Percentiles rank a stretch among this genome's conserved stretches.
Conservation (phyloP, 2,797 vertebrate genomes). For the Mallotus villosus region DNA sequence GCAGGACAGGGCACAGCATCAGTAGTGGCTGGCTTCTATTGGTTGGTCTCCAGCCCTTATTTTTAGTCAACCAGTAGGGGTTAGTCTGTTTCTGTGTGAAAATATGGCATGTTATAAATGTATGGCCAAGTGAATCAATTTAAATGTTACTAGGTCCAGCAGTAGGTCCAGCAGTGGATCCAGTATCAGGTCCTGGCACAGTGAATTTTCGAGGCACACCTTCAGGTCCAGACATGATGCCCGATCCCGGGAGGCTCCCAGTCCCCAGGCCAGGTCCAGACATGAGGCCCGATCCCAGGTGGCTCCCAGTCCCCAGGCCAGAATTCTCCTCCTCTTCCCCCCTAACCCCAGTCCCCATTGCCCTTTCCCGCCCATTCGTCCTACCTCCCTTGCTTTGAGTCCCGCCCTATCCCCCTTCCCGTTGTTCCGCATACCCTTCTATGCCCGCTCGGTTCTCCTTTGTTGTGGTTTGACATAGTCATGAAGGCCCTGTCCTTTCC, state of each 20-base stretch:
- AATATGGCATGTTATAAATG: slow-evolving; percentile 5
- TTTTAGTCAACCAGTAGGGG: slow-evolving; percentile 20
- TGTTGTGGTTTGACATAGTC: too few relatives aligned
- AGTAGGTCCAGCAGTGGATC: slow-evolving; percentile 24
- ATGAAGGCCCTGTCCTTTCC: too few relatives aligned
- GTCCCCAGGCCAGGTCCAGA: background rate
- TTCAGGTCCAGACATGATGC: background rate
- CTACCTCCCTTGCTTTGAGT: too few relatives aligned
- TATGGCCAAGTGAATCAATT: background rate
- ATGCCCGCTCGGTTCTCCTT: too few relatives aligned
- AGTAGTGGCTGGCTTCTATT: slow-evolving; percentile 4
- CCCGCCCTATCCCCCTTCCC: too few relatives aligned
- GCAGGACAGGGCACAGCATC: slow-evolving; percentile 19
- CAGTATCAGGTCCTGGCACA: slow-evolving; percentile 7
- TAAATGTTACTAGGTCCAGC: background rate
- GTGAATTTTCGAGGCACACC: background rate
- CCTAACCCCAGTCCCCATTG: too few relatives aligned
- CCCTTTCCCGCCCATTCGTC: too few relatives aligned
- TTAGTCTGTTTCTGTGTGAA: slow-evolving; percentile 16
- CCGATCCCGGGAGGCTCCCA: background rate
- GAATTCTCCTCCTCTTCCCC: too few relatives aligned
- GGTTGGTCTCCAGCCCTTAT: slow-evolving; percentile 5
- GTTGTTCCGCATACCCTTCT: too few relatives aligned
- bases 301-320: too few relatives aligned
- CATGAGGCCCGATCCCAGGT: background rate